Evolutionary conservation across 2,888 invertebrate species (phyloP).

Genomic region (Chesias legatella): DNA sequence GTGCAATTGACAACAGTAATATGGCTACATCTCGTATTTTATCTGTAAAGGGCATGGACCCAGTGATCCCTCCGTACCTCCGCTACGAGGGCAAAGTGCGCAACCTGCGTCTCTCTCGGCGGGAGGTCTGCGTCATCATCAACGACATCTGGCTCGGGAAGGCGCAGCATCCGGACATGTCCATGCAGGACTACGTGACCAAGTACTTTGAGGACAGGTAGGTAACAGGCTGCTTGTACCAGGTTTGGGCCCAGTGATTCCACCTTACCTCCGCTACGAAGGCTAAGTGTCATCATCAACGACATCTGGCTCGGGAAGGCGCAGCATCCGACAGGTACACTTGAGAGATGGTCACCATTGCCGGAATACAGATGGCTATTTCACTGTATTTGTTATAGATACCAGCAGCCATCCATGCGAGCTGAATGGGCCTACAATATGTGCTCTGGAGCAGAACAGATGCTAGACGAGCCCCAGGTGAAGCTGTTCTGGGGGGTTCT

Average conservation of each 20-base stretch:
- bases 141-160: slow-evolving; percentile 73
- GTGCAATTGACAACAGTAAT: too few species aligned
- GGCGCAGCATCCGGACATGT: slow-evolving; percentile 34
- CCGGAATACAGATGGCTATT: too few species aligned
- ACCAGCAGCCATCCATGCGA: slow-evolving; percentile 69
- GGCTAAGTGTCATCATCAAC: slow-evolving; percentile 71
- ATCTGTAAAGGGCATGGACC: slow-evolving; percentile 61
- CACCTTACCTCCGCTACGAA: slow-evolving; percentile 65
- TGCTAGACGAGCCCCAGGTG: slow-evolving; percentile 71
- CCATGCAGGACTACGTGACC: slow-evolving; percentile 71
- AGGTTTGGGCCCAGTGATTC: slow-evolving; percentile 33
- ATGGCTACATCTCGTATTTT: neutral
- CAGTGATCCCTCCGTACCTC: slow-evolving; percentile 63
- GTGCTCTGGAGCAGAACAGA: slow-evolving; percentile 70
- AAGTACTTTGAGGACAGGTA: slow-evolving; percentile 72
- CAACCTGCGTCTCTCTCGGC: slow-evolving; percentile 70
- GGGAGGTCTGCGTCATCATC: slow-evolving; percentile 70
- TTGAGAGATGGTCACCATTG: too few species aligned
- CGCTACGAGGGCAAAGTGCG: slow-evolving; percentile 68
- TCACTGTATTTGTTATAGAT: too few species aligned
- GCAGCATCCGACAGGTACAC: too few species aligned
- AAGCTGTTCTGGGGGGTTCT: slow-evolving; percentile 71
- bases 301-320: slow-evolving; percentile 71
- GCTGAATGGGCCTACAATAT: slow-evolving; percentile 77
- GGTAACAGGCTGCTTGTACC: neutral